Conservation (phyloP, 2,888 invertebrate genomes). For the Lottia scabra region DNA sequence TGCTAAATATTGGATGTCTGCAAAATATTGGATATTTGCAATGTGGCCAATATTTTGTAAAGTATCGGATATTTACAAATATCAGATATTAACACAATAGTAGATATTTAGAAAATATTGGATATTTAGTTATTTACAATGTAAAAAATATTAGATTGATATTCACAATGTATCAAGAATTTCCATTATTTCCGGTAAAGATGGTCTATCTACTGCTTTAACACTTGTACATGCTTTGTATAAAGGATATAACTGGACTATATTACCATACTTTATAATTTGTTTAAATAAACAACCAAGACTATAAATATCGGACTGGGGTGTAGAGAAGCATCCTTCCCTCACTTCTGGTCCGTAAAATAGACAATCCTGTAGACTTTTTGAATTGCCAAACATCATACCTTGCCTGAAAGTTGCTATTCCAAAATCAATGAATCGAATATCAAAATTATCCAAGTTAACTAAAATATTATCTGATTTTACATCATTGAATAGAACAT, state of each 20-base stretch:
- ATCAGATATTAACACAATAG: too few species aligned
- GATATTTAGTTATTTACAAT: too few species aligned
- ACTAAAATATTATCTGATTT: conserved; percentile 18
- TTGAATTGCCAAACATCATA: conserved; percentile 26
- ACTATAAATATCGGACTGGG: conserved; percentile 28
- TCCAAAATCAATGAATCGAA: conserved; percentile 33
- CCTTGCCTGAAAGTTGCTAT: conserved; percentile 36
- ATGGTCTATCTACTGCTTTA: neutral
- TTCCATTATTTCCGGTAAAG: neutral
- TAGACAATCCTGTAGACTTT: conserved; percentile 32
- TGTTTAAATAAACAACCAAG: conserved; percentile 30
- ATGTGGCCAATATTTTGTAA: too few species aligned
- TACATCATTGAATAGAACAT: conserved; percentile 32
- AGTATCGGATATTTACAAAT: too few species aligned
- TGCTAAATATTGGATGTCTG: too few species aligned
- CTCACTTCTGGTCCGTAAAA: conserved; percentile 32
- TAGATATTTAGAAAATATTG: too few species aligned
- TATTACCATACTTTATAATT: neutral
- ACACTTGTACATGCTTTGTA: neutral
- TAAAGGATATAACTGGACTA: neutral
- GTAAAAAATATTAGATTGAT: too few species aligned
- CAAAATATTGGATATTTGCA: too few species aligned
- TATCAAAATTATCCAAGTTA: neutral
- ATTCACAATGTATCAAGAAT: too few species aligned
- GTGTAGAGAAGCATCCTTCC: conserved; percentile 24